Conservation (phyloP, 37 sponge, comb jelly and placozoan genomes). For the Axinella damicornis region DNA sequence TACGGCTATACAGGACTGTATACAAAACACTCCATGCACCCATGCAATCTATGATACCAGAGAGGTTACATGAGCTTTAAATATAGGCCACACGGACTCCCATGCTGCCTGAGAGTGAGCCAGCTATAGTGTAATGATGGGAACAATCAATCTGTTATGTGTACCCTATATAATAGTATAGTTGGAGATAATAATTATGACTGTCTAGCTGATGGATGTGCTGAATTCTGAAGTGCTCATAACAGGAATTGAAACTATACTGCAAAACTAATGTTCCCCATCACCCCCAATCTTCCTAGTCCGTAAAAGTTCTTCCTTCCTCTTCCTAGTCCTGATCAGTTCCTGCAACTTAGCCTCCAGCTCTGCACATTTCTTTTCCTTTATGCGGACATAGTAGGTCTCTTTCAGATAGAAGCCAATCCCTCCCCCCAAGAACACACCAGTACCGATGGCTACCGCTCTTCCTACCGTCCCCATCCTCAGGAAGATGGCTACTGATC, state of each 20-base stretch:
- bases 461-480: slow-evolving; percentile 50
- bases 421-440: slow-evolving; percentile 49
- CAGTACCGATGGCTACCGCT: slow-evolving; percentile 29
- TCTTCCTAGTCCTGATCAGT: slow-evolving; percentile 1
- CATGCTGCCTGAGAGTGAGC: too few species aligned
- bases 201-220: not conserved
- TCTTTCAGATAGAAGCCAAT: slow-evolving; percentile 58
- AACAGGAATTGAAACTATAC: not conserved
- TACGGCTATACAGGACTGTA: too few species aligned
- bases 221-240: not conserved
- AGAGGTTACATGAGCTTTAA: too few species aligned
- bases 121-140: too few species aligned
- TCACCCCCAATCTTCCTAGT: not conserved
- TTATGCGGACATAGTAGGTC: not conserved
- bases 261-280: not conserved
- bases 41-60: too few species aligned
- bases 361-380: not conserved
- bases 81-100: too few species aligned
- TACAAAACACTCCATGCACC: too few species aligned
- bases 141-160: too few species aligned
- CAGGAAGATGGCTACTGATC: not conserved
- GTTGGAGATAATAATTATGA: too few species aligned
- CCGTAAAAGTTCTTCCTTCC: not conserved
- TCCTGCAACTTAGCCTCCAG: slow-evolving; percentile 29
- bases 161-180: too few species aligned